phyloP scores from a whole-genome alignment of 2,797 vertebrate genomes.

The Anguilla anguilla region DNA sequence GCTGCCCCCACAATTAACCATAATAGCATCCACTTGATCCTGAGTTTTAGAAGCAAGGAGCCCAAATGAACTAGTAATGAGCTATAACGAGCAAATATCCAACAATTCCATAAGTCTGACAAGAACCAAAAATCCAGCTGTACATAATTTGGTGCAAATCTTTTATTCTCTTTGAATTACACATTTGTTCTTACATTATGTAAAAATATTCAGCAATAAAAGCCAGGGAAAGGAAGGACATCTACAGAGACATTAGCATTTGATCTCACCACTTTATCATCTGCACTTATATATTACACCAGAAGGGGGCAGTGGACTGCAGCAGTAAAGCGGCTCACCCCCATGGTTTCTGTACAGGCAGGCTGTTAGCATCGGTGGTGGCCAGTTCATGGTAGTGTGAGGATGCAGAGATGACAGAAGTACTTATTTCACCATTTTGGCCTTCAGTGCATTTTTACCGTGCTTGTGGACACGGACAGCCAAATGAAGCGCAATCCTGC shows the following conservation, averaged over 20 bases:
- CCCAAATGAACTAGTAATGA: too few species aligned
- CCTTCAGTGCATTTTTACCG: background rate
- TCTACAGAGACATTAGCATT: slow-evolving; percentile 20
- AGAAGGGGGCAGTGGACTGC: slow-evolving; percentile 41
- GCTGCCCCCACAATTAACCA: too few species aligned
- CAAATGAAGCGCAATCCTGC: slow-evolving; percentile 9
- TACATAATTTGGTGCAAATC: slow-evolving; percentile 78
- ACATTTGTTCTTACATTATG: slow-evolving; percentile 81
- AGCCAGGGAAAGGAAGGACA: slow-evolving; percentile 50
- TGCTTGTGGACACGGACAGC: slow-evolving; percentile 12
- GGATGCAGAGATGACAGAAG: slow-evolving; percentile 26
- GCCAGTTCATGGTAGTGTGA: background rate
- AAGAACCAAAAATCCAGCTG: background rate
- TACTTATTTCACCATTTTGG: background rate
- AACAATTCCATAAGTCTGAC: too few species aligned
- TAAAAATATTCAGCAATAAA: slow-evolving; percentile 80
- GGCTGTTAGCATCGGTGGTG: background rate
- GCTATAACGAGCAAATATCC: too few species aligned
- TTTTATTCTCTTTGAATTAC: slow-evolving; percentile 81
- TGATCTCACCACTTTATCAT: slow-evolving; percentile 4
- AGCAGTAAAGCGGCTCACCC: too few species aligned
- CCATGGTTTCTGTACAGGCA: background rate
- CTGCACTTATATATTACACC: slow-evolving; percentile 34
- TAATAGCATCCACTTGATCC: too few species aligned
- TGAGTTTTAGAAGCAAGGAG: too few species aligned